Conservation (phyloP, 2,797 vertebrate genomes). For the Mormyrus proboscirostris region DNA sequence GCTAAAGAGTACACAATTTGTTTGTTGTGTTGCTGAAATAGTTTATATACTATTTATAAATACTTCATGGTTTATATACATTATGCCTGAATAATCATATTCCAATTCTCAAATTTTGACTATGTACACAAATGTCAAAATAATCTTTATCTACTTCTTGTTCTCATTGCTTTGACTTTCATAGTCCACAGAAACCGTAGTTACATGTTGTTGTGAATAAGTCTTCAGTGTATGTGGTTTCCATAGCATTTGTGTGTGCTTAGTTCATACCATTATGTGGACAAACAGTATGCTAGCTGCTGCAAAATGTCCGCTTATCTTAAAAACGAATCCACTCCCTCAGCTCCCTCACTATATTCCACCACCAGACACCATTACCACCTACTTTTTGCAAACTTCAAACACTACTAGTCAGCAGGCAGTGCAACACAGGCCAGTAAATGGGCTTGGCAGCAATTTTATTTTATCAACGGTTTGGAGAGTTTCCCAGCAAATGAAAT, state of each 20-base stretch:
- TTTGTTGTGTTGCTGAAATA: neutral
- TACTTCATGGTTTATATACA: neutral
- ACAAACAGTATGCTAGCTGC: neutral
- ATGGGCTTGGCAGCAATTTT: neutral
- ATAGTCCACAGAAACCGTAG: neutral
- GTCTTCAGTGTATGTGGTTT: neutral
- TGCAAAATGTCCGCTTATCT: constrained; percentile 1
- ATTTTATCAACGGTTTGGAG: constrained; percentile 7
- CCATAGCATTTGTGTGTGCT: neutral
- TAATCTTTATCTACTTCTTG: neutral
- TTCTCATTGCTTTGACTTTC: neutral
- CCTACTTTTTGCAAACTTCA: neutral
- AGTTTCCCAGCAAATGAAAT: constrained; percentile 11
- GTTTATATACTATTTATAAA: no score
- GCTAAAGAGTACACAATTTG: neutral
- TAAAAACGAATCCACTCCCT: neutral
- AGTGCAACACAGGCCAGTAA: neutral
- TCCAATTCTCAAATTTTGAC: neutral
- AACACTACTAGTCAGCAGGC: constrained; percentile 8
- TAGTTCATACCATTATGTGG: neutral
- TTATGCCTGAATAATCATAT: neutral
- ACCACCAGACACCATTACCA: neutral
- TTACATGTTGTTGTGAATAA: neutral
- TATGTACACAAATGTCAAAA: neutral
- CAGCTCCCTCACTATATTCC: neutral